Evolutionary conservation across 2,113 vertebrate genomes (phyloP).

Genomic region (Scolopax mira): DNA sequence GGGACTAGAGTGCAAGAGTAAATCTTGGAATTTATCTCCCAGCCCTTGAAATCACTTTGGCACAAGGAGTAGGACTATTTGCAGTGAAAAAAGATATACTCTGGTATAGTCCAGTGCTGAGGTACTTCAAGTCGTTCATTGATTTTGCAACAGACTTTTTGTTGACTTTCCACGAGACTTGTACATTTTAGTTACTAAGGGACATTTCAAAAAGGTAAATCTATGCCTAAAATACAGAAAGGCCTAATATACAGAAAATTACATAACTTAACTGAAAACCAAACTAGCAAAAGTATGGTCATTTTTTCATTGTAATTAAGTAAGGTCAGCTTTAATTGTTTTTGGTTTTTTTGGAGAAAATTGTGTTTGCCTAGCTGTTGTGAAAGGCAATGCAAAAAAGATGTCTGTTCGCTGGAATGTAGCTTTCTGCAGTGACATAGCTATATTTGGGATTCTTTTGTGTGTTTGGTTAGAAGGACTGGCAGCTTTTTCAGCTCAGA

Average conservation of each 20-base stretch:
- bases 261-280: neutral
- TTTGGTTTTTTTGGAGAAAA: neutral
- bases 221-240: neutral
- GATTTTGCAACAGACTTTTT: neutral
- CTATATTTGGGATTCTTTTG: constrained; percentile 23
- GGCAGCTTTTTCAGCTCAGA: constrained; percentile 39
- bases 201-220: neutral
- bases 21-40: neutral
- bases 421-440: neutral
- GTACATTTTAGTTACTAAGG: neutral
- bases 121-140: neutral
- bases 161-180: neutral
- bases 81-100: neutral
- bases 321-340: neutral
- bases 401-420: neutral
- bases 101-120: neutral
- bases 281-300: neutral
- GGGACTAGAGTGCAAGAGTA: neutral
- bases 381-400: neutral
- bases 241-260: neutral
- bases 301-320: neutral
- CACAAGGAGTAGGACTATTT: neutral
- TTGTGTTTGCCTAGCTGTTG: neutral
- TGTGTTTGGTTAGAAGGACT: neutral
- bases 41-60: neutral